Base-by-base conservation (phyloP, 2,797 vertebrate genomes). In the Acrossocheilus wenchowensis region DNA sequence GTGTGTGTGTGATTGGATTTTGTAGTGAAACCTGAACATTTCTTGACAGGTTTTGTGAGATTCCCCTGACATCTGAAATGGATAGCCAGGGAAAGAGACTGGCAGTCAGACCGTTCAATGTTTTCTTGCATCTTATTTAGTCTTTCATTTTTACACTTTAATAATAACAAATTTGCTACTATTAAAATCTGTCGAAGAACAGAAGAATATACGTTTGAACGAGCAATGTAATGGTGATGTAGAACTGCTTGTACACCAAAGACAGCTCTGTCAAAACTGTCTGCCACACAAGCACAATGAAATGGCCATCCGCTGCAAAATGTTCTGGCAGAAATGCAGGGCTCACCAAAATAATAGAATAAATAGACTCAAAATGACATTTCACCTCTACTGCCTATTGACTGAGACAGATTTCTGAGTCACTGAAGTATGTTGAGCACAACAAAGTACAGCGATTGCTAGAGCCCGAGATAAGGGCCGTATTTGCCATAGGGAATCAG, bases 331-430 rank as follows among this genome's bases (percentile, higher is more conserved):
- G 54, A 68, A 87, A 81, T 82, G 60, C 71, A 83, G 62, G 60
- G n/a, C 82, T 74, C 72, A 83, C 57, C 68, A 80, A 87, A 85
- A 69, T 50, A 87, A 81, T 26, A 64, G 57, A 90, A 87, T 83
- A 88, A 88, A 88, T 83, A 80, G 74, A 81, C 78, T 85, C 74
- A 39, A 77, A 88, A 85, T 52, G 39, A 72, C 84, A 48, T 82
- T 81, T 81, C 71, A 64, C 87, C 82, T 77, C 83, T 78, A 68
- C 82, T 75, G 75, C 69, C 75, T 50, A 52, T 74, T 88, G 68
- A 69, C 57, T 78, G 79, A 84, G 84, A 66, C 82, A 66, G 54
- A 43, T 75, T 84, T 89, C 83, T 87, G 79, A 79, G 52, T 77
- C 64, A 79, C 36, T 79, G 26, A 79, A 71, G 75, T 85, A 36